phyloP scores from a whole-genome alignment of 2,113 vertebrate genomes.

The Aplodontia rufa region DNA sequence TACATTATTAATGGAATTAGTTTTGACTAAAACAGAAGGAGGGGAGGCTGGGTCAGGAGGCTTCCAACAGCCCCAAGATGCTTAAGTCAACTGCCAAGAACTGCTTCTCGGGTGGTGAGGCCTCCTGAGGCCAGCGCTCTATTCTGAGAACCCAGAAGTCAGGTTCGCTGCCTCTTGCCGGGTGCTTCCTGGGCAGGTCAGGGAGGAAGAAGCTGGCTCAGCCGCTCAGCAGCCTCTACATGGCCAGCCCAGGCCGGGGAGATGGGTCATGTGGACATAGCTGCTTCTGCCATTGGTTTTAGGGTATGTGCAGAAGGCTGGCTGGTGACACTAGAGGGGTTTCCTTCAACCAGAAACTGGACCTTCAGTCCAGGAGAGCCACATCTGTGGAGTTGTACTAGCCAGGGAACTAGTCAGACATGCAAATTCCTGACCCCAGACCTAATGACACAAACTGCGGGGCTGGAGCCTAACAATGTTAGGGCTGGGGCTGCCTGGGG shows the following conservation, averaged over 20 bases:
- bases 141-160: background rate
- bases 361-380: background rate
- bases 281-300: background rate
- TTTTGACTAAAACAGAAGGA: background rate
- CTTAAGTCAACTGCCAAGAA: background rate
- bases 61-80: background rate
- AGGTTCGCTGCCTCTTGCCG: background rate
- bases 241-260: background rate
- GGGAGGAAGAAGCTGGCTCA: background rate
- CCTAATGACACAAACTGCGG: background rate
- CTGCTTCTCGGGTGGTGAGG: background rate
- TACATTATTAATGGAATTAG: background rate
- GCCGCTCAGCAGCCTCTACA: too few relatives aligned
- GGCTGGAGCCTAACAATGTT: background rate
- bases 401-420: background rate
- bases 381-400: background rate
- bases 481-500: too few relatives aligned
- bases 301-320: background rate
- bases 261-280: rapidly evolving
- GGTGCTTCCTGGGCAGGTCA: background rate
- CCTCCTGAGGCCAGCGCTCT: background rate
- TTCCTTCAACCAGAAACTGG: background rate
- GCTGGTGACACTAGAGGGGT: background rate
- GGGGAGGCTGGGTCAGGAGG: background rate
- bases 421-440: background rate